A percentile compares a stretch with the other conserved stretches of the same genome.
These are phyloP conservation scores for Microcebus lehilahytsara DNA, from an alignment of 2,113 vertebrate genomes.

Conservation along the genomic window DNA sequence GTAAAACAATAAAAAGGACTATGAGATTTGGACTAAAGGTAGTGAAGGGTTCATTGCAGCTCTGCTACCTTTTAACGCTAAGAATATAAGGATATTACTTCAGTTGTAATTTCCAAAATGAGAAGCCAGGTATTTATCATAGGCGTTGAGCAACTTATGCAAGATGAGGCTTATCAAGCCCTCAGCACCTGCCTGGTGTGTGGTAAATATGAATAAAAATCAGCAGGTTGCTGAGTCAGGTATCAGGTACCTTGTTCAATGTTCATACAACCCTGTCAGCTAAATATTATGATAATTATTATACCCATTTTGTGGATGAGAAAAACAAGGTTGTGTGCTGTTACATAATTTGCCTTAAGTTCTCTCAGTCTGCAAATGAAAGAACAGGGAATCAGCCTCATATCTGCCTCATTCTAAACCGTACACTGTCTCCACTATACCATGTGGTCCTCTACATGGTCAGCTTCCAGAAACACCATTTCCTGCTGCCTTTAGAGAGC, in stretches of 20 bases:
- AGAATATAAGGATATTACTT: neutral
- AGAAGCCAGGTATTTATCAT: neutral
- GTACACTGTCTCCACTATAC: neutral
- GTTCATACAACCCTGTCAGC: neutral
- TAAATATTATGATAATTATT: neutral
- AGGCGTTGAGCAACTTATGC: neutral
- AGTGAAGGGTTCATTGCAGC: neutral
- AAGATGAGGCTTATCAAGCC: neutral
- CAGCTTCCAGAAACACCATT: neutral
- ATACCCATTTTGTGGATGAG: neutral
- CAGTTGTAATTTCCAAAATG: neutral
- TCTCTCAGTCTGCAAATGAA: neutral
- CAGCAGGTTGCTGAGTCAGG: neutral
- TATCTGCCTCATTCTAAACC: neutral
- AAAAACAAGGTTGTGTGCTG: neutral
- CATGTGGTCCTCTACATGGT: fast-evolving
- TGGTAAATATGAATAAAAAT: neutral
- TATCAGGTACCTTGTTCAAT: neutral
- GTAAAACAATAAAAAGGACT: neutral
- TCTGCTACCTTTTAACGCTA: neutral
- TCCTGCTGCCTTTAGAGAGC: neutral
- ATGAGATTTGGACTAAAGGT: neutral
- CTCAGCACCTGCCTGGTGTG: neutral
- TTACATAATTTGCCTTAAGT: neutral
- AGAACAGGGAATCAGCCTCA: neutral